Conservation (phyloP, 1,140 invertebrate genomes). For the Polypedilum pembai region DNA sequence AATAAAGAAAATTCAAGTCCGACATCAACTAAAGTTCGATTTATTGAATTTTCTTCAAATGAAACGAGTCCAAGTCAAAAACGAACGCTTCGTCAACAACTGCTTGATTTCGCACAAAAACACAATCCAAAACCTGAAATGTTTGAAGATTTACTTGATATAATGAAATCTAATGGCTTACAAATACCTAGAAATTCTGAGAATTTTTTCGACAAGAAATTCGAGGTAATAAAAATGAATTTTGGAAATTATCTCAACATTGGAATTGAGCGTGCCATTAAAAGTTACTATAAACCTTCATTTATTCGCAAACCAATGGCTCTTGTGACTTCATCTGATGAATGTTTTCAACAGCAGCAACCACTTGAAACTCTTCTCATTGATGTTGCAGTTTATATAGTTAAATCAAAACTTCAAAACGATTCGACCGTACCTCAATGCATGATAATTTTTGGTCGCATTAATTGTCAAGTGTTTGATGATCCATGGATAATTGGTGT, state of each 20-base stretch:
- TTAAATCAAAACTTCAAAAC: neutral
- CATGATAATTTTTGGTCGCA: slow-evolving; percentile 28
- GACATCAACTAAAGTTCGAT: neutral
- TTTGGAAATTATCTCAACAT: neutral
- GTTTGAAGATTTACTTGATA: neutral
- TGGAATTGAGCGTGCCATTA: neutral
- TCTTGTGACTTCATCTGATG: neutral
- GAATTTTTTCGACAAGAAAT: slow-evolving; percentile 25
- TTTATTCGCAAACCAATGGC: slow-evolving; percentile 24
- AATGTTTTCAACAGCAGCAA: neutral
- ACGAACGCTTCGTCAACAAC: neutral
- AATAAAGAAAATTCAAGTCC: neutral
- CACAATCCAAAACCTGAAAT: slow-evolving; percentile 26
- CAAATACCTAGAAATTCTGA: neutral
- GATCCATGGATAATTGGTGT: slow-evolving; percentile 28
- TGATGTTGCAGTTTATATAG: slow-evolving; percentile 15
- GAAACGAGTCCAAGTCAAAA: neutral
- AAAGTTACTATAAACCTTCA: neutral
- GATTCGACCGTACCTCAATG: slow-evolving; percentile 21
- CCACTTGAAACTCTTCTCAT: neutral
- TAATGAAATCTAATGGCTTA: slow-evolving; percentile 11
- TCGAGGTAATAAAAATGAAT: slow-evolving; percentile 10
- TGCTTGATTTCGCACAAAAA: slow-evolving; percentile 10
- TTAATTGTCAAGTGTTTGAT: neutral
- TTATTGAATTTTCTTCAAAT: slow-evolving; percentile 23